Base-by-base conservation (phyloP, 2,888 invertebrate species). In the Suillia variegata region DNA sequence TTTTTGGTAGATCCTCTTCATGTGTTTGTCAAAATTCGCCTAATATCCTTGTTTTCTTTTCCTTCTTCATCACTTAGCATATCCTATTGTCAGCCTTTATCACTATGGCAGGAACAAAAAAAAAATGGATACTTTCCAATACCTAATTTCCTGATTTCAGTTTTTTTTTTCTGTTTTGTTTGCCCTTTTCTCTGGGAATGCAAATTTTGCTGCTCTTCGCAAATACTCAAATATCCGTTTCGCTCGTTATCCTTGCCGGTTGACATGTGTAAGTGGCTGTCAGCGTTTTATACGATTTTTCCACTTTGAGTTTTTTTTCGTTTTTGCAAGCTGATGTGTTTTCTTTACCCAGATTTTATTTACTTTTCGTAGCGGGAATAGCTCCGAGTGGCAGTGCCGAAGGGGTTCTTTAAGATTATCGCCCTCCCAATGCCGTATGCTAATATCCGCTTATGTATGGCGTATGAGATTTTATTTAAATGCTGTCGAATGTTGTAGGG, bases 251-350 rank as follows among this genome's bases (percentile, higher is more conserved):
- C 72, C 74, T 62, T 71, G 67, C 70, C n/a, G 62, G 71, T 74
- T 72, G 74, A 72, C 72, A 74, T 72, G 70, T 72, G 74, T 74
- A 72, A 72, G 72, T 72, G 72, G 69, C 72, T 74, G 72, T 72
- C 72, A 72, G 66, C 72, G 67, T 62, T 69, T 72, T 67, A 69
- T 51, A 6, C 12, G 18, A 31, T 51, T 31, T 54, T 53, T 42
- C 45, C 17, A 13, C 31, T 24, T 54, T 42, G 15, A n/a, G 21
- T 45, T 45, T 54, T 38, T 49, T 47, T 31, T 50, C 31, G 17
- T 53, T 8, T 48, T 51, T 33, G 18, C 21, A 20, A 48, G 22
- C n/a, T n/a, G 13, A 55, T 58, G 55, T 59, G 62, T 63, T 59
- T 61, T 64, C 66, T 63, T 61, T 69, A 62, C n/a, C n/a, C 64